Conservation (phyloP, 2,113 vertebrate species). For the Nibea coibor region DNA sequence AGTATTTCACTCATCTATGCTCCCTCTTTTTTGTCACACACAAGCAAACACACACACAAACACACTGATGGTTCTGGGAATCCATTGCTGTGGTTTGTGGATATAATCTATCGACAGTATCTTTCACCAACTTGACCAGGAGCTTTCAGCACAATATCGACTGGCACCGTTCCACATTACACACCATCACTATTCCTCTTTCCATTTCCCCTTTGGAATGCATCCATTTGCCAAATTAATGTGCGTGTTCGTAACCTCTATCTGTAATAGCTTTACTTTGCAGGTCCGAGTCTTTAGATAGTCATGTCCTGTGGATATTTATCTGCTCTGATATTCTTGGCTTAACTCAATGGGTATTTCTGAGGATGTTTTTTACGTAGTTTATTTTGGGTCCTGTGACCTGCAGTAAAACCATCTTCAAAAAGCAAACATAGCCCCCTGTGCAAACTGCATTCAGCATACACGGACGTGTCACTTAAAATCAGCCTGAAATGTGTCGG, state of each 20-base stretch:
- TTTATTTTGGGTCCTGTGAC: conserved; percentile 52
- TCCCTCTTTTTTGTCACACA: conserved; percentile 9
- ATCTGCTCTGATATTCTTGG: conserved; percentile 22
- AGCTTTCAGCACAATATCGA: conserved; percentile 59
- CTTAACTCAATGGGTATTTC: conserved; percentile 15
- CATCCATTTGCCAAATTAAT: conserved; percentile 14
- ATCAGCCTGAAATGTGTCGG: conserved; percentile 48
- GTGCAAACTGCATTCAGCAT: conserved; percentile 1
- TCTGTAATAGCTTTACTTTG: conserved; percentile 29
- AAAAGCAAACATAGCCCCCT: conserved; percentile 3
- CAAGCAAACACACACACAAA: conserved; percentile 20
- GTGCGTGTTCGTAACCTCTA: conserved; percentile 20
- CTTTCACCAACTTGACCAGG: conserved; percentile 58
- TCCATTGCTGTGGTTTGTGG: conserved; percentile 38
- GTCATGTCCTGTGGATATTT: conserved; percentile 14
- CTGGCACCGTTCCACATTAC: conserved; percentile 53
- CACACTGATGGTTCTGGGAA: conserved; percentile 48
- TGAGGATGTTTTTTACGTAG: conserved; percentile 40
- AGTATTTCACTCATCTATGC: conserved; percentile 12
- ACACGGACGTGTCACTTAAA: conserved; percentile 38
- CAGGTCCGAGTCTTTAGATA: conserved; percentile 2
- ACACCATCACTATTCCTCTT: conserved; percentile 35
- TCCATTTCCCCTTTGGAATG: conserved; percentile 30
- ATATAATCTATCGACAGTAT: conserved; percentile 43
- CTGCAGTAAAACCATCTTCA: conserved; percentile 31